phyloP scores from a whole-genome alignment of 2,888 invertebrate species.

The Smittia sp. region DNA sequence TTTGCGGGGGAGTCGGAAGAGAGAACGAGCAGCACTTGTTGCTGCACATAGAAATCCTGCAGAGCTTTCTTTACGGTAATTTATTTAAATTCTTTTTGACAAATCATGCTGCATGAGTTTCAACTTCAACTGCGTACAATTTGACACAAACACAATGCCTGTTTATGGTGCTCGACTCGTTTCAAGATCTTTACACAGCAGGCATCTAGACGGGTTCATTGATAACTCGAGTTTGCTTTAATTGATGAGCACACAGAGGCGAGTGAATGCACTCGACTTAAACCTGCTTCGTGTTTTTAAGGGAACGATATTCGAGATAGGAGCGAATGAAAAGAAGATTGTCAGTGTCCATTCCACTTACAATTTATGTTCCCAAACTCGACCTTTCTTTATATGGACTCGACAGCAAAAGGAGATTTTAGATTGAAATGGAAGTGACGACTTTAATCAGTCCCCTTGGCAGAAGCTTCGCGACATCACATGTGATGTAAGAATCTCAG shows the following conservation, averaged over 20 bases:
- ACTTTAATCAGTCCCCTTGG: not conserved
- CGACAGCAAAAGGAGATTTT: not conserved
- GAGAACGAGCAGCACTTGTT: not conserved
- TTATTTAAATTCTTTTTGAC: constrained; percentile 22
- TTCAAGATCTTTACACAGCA: constrained; percentile 10
- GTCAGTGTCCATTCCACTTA: constrained; percentile 7
- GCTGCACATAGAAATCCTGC: not conserved
- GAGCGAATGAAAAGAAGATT: not conserved
- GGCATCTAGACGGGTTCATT: constrained; percentile 22
- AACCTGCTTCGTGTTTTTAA: not conserved
- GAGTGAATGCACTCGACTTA: constrained; percentile 4
- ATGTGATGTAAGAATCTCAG: not conserved
- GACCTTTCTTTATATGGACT: not conserved
- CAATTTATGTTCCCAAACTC: not conserved
- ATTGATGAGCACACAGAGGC: constrained; percentile 30
- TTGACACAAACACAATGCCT: not conserved
- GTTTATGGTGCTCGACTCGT: not conserved
- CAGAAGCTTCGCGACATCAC: not conserved
- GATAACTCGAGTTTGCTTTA: not conserved
- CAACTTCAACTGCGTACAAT: not conserved
- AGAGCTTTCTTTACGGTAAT: not conserved
- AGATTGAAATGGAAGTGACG: constrained; percentile 9
- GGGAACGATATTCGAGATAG: not conserved
- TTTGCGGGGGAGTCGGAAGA: not conserved
- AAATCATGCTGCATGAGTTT: constrained; percentile 1